These are phyloP conservation scores for Takifugu ocellatus DNA, from an alignment of 2,797 vertebrate species.

Conservation along the genomic window DNA sequence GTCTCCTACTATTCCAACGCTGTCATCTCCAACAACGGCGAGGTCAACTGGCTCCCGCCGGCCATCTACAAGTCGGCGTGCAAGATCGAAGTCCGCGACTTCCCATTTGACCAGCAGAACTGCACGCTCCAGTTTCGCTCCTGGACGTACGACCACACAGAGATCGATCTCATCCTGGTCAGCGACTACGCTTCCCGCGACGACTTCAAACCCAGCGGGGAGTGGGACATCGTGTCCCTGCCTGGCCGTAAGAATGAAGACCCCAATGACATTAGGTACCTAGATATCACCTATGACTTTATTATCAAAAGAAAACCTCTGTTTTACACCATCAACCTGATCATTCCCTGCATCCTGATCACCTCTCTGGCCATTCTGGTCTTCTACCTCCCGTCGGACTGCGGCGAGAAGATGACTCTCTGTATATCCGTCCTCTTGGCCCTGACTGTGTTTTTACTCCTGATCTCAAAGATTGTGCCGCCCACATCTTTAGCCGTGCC, in stretches of 20 bases:
- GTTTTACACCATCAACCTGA: constrained; percentile 83
- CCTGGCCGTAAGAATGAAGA: constrained; percentile 80
- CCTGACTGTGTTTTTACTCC: constrained; percentile 81
- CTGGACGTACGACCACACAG: constrained; percentile 82
- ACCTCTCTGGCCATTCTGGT: constrained; percentile 81
- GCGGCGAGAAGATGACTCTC: constrained; percentile 82
- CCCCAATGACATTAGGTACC: constrained; percentile 73
- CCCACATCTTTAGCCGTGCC: constrained; percentile 82
- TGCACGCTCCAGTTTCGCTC: constrained; percentile 83
- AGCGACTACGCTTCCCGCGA: constrained; percentile 79
- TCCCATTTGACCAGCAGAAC: constrained; percentile 85
- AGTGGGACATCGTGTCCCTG: constrained; percentile 80
- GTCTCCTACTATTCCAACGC: constrained; percentile 82
- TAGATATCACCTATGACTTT: constrained; percentile 82
- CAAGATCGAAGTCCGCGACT: constrained; percentile 82
- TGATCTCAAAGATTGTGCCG: constrained; percentile 83
- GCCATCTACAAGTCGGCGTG: constrained; percentile 83
- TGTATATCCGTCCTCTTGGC: constrained; percentile 82
- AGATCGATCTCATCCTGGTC: constrained; percentile 79
- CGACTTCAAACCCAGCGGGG: constrained; percentile 80
- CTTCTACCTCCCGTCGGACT: constrained; percentile 83
- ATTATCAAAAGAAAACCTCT: constrained; percentile 80
- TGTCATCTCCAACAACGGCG: constrained; percentile 77
- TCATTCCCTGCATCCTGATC: constrained; percentile 80
- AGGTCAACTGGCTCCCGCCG: constrained; percentile 80